Evolutionary conservation across 2,888 invertebrate genomes (phyloP).

Genomic region (Pandemis corylana): DNA sequence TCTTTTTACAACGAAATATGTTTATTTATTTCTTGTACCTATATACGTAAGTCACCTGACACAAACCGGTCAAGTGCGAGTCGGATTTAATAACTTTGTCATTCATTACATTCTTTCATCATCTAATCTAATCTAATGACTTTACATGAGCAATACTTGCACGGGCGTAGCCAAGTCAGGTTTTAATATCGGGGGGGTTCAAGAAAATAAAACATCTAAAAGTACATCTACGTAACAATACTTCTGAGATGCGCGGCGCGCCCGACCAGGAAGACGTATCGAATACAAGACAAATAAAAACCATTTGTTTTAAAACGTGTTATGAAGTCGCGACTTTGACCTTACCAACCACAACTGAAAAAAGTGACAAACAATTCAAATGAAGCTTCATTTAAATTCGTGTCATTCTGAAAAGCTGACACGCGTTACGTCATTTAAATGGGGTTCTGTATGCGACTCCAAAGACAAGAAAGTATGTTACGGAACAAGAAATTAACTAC

Average conservation of each 20-base stretch:
- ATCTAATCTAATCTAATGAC: no score
- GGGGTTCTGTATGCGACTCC: not conserved
- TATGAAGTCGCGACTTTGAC: slow-evolving; percentile 4
- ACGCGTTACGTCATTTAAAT: not conserved
- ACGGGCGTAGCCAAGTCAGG: no score
- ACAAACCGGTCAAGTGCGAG: not conserved
- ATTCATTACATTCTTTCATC: no score
- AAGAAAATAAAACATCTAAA: no score
- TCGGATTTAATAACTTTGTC: no score
- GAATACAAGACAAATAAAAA: not conserved
- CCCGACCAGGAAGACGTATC: no score
- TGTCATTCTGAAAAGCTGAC: not conserved
- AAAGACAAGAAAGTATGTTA: no score
- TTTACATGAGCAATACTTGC: no score
- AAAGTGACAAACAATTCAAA: slow-evolving; percentile 1
- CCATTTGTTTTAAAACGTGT: not conserved
- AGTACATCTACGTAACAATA: no score
- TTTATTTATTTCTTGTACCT: not conserved
- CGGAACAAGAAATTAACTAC: no score
- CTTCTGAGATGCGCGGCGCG: no score
- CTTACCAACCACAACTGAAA: not conserved
- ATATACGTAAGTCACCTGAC: not conserved
- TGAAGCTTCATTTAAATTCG: not conserved
- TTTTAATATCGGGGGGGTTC: no score
- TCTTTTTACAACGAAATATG: not conserved